Evolutionary conservation across 2,113 vertebrate genomes (phyloP).

Genomic region (Narcine bancroftii): DNA sequence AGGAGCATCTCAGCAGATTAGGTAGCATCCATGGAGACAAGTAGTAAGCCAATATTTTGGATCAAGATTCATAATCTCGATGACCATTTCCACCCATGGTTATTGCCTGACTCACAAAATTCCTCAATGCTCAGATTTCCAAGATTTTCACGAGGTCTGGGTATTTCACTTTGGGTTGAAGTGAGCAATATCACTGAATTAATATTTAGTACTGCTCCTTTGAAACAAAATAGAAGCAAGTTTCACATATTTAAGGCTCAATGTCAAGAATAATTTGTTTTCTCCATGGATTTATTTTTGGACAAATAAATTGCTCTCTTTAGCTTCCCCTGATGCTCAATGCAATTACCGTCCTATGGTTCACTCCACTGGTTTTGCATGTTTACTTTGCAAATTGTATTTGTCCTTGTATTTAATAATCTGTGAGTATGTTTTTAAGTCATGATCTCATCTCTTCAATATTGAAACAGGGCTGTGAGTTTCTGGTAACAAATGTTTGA

Average conservation of each 20-base stretch:
- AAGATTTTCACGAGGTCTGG: neutral
- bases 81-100: no score
- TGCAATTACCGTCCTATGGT: neutral
- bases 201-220: neutral
- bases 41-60: no score
- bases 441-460: constrained; percentile 26
- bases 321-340: neutral
- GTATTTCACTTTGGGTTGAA: neutral
- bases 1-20: no score
- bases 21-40: no score
- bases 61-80: no score
- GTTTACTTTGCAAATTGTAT: constrained; percentile 24
- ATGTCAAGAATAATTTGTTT: neutral
- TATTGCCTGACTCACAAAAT: no score
- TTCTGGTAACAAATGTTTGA: neutral
- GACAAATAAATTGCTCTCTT: neutral
- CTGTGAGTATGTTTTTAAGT: constrained; percentile 8
- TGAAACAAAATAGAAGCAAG: neutral
- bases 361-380: neutral
- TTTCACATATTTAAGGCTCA: neutral
- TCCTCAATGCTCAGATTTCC: no score
- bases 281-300: neutral
- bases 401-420: constrained; percentile 22
- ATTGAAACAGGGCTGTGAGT: neutral
- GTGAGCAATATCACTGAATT: neutral